Conservation (phyloP, 2,888 invertebrate genomes). For the Rapana venosa region DNA sequence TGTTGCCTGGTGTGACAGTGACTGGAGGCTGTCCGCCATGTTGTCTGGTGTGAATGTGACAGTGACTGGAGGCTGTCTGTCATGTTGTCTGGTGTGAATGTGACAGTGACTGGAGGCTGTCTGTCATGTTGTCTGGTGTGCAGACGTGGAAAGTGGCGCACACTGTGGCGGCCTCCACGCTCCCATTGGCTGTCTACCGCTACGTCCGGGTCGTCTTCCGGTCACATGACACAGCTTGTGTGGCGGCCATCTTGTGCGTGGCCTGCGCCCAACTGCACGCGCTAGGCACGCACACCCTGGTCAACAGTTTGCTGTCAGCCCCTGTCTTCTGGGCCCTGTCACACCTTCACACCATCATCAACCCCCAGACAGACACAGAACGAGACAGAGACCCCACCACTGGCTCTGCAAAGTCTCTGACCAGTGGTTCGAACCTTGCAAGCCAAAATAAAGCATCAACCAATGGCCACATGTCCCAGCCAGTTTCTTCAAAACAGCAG, state of each 20-base stretch:
- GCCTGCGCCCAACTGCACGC: conserved; percentile 62
- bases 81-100: no score
- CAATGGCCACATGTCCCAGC: neutral
- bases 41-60: no score
- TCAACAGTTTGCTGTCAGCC: conserved; percentile 67
- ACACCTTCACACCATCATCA: conserved; percentile 14
- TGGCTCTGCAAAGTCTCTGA: neutral
- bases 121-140: conserved; percentile 32
- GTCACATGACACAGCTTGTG: conserved; percentile 58
- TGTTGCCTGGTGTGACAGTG: no score
- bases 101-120: no score
- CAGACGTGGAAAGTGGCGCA: conserved; percentile 63
- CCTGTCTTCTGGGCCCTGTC: conserved; percentile 56
- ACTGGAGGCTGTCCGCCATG: no score
- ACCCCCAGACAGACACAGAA: neutral
- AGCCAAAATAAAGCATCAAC: neutral
- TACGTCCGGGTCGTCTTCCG: conserved; percentile 54
- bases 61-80: no score
- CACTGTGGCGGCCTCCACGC: conserved; percentile 56
- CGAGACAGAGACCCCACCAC: neutral
- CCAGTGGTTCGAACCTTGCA: neutral
- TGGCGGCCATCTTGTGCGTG: conserved; percentile 62
- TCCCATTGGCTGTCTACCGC: conserved; percentile 60
- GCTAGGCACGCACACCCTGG: conserved; percentile 70
- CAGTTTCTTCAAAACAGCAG: neutral